Evolutionary conservation across 2,113 vertebrate genomes (phyloP).

Genomic region (Kryptolebias marmoratus): DNA sequence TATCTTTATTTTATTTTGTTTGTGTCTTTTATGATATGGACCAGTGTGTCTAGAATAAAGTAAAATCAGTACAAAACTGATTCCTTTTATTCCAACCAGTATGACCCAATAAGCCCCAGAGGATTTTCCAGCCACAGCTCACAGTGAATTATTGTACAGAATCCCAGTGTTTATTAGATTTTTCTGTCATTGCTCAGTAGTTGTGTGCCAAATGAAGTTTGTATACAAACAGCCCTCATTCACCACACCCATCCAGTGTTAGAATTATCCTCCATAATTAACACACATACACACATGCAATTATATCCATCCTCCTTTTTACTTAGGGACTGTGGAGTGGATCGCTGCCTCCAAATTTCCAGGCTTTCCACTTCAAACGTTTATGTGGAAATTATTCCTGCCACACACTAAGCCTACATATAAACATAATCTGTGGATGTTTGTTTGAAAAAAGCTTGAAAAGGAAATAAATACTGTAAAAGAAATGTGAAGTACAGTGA

Average conservation of each 20-base stretch:
- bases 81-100: slow-evolving; percentile 5
- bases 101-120: slow-evolving; percentile 30
- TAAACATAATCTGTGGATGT: slow-evolving; percentile 34
- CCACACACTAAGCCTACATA: slow-evolving; percentile 42
- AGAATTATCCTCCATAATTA: slow-evolving; percentile 47
- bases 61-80: too few relatives aligned
- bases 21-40: too few relatives aligned
- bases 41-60: too few relatives aligned
- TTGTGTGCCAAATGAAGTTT: slow-evolving; percentile 43
- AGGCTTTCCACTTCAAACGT: slow-evolving; percentile 39
- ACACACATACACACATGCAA: slow-evolving; percentile 43
- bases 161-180: slow-evolving; percentile 39
- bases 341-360: slow-evolving; percentile 33
- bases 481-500: not conserved
- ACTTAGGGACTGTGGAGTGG: slow-evolving; percentile 14
- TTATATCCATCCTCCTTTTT: slow-evolving; percentile 49
- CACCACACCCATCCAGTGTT: slow-evolving; percentile 64
- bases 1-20: too few relatives aligned
- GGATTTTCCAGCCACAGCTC: slow-evolving; percentile 55
- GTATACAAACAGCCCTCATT: slow-evolving; percentile 49
- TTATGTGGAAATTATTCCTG: slow-evolving; percentile 26
- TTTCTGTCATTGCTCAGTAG: slow-evolving; percentile 24
- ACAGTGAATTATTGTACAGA: slow-evolving; percentile 48
- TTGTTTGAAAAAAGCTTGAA: slow-evolving; percentile 37
- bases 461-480: slow-evolving; percentile 1